phyloP scores from a whole-genome alignment of 2,888 invertebrate genomes.

The Dryobota labecula region DNA sequence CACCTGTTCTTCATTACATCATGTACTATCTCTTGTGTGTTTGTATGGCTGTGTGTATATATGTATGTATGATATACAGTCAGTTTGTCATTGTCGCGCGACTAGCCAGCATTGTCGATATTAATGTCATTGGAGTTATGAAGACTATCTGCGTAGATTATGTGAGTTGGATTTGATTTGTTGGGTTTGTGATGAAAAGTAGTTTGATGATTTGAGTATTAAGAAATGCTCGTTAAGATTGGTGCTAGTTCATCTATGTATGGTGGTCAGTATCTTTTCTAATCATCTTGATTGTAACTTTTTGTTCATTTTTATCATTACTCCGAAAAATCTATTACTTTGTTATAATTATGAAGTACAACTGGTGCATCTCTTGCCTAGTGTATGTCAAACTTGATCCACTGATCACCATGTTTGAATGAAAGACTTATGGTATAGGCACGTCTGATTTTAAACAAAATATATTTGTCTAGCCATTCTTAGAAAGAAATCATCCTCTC shows the following conservation, averaged over 20 bases:
- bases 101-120: constrained; percentile 60
- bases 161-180: constrained; percentile 4
- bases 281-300: neutral
- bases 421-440: neutral
- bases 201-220: neutral
- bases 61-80: constrained; percentile 31
- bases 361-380: too few species aligned
- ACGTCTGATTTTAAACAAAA: too few species aligned
- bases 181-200: neutral
- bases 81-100: constrained; percentile 53
- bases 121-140: constrained; percentile 52
- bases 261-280: neutral
- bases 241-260: neutral
- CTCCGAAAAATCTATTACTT: too few species aligned
- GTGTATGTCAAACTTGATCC: too few species aligned
- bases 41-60: constrained; percentile 21
- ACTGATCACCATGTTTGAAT: neutral
- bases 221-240: neutral
- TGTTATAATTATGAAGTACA: neutral
- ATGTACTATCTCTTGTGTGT: constrained; percentile 26
- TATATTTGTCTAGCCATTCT: neutral
- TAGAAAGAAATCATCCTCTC: neutral
- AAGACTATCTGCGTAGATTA: constrained; percentile 26
- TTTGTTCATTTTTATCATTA: neutral
- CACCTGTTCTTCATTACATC: constrained; percentile 58